Evolutionary conservation across 1,140 invertebrate genomes (phyloP).

Genomic region (Zaprionus davidi): DNA sequence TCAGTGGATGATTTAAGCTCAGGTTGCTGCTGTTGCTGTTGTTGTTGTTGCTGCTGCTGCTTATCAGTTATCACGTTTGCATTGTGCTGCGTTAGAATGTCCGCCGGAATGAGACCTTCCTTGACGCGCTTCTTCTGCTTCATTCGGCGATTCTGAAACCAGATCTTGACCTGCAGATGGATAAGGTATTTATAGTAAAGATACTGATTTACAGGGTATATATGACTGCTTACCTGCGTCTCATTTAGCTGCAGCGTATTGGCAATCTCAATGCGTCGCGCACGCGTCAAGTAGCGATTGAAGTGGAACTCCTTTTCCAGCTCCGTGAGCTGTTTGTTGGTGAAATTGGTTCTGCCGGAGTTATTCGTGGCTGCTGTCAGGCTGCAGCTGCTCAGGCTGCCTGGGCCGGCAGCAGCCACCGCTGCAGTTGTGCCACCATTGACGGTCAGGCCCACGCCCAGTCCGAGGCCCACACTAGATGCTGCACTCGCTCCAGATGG

Average conservation of each 20-base stretch:
- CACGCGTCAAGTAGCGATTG: constrained; percentile 99
- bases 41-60: constrained; percentile 56
- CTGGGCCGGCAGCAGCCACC: constrained; percentile 29
- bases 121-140: constrained; percentile 97
- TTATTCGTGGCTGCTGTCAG: constrained; percentile 87
- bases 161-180: constrained; percentile 91
- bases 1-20: constrained; percentile 63
- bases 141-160: constrained; percentile 97
- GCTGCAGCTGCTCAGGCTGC: constrained; percentile 65
- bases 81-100: constrained; percentile 83
- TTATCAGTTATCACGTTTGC: constrained; percentile 59
- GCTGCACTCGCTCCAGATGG: constrained; percentile 35
- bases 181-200: not conserved
- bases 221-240: constrained; percentile 89
- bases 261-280: constrained; percentile 98
- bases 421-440: constrained; percentile 32
- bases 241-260: constrained; percentile 98
- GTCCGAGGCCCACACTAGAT: constrained; percentile 73
- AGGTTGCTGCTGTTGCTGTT: constrained; percentile 29
- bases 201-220: not conserved
- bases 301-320: constrained; percentile 99
- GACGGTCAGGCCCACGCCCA: constrained; percentile 36
- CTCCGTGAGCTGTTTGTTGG: constrained; percentile 99
- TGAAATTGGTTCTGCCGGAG: constrained; percentile 98
- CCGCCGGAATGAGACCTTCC: constrained; percentile 91